phyloP scores from a whole-genome alignment of 2,888 invertebrate species.

The Megastigmus dorsalis region DNA sequence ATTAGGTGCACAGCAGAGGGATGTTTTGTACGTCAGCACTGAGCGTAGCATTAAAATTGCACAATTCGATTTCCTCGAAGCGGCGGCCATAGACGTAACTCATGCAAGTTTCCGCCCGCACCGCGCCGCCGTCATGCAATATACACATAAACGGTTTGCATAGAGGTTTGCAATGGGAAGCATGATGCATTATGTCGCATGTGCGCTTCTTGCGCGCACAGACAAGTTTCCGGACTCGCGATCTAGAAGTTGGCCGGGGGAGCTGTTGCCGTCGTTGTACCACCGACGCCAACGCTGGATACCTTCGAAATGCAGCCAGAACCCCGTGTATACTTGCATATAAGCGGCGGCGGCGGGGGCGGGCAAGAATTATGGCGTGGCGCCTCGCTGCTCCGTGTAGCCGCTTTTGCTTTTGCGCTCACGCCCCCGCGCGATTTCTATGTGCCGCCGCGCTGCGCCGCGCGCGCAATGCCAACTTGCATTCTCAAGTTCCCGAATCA shows the following conservation, averaged over 20 bases:
- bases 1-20: not conserved
- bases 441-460: no score
- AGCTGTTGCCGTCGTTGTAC: not conserved
- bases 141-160: not conserved
- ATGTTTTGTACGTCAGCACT: not conserved
- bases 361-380: conserved; percentile 39
- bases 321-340: no score
- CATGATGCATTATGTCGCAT: conserved; percentile 14
- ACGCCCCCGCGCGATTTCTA: no score
- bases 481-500: conserved; percentile 13
- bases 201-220: conserved; percentile 29
- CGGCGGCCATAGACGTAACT: conserved; percentile 8
- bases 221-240: conserved; percentile 39
- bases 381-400: no score
- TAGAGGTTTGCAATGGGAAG: conserved; percentile 2
- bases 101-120: not conserved
- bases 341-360: conserved; percentile 15
- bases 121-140: not conserved
- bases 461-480: conserved; percentile 18
- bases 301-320: not conserved
- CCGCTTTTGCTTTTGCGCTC: no score
- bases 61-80: conserved; percentile 19
- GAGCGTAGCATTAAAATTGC: conserved; percentile 14
- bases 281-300: conserved; percentile 9
- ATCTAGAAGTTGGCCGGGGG: conserved; percentile 15